Evolutionary conservation across 2,888 invertebrate genomes (phyloP).

Genomic region (Silvanus unidentatus): DNA sequence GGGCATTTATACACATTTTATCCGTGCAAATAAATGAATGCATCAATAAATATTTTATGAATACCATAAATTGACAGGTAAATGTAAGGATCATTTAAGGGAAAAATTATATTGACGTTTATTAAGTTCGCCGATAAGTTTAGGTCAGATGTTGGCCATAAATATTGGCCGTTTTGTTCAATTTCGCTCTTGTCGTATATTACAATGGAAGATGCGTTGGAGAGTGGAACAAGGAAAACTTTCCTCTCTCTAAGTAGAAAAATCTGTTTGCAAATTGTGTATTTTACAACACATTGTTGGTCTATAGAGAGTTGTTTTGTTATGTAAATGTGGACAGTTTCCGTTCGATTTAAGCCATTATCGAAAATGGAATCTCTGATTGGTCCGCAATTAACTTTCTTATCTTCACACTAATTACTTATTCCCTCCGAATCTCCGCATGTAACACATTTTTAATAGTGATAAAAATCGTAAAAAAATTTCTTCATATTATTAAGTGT

Average conservation of each 20-base stretch:
- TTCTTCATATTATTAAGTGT: constrained; percentile 1
- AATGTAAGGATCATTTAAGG: background rate
- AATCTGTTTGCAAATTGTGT: background rate
- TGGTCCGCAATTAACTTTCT: no score
- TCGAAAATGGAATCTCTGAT: no score
- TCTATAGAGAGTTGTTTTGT: background rate
- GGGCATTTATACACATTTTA: no score
- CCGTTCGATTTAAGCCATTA: no score
- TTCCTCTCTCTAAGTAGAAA: background rate
- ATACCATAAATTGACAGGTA: no score
- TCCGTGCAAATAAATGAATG: no score
- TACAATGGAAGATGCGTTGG: constrained; percentile 7
- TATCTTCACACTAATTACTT: no score
- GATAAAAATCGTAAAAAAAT: no score
- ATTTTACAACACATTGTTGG: background rate
- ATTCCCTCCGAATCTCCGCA: no score
- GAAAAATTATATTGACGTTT: constrained; percentile 7
- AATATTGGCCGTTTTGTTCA: constrained; percentile 4
- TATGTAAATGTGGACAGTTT: background rate
- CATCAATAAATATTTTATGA: no score
- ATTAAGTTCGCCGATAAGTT: constrained; percentile 5
- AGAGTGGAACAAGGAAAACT: background rate
- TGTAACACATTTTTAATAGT: no score
- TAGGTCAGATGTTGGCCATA: constrained; percentile 8
- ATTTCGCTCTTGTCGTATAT: constrained; percentile 7